Base-by-base conservation (phyloP, 2,797 vertebrate genomes). In the Chelon labrosus region DNA sequence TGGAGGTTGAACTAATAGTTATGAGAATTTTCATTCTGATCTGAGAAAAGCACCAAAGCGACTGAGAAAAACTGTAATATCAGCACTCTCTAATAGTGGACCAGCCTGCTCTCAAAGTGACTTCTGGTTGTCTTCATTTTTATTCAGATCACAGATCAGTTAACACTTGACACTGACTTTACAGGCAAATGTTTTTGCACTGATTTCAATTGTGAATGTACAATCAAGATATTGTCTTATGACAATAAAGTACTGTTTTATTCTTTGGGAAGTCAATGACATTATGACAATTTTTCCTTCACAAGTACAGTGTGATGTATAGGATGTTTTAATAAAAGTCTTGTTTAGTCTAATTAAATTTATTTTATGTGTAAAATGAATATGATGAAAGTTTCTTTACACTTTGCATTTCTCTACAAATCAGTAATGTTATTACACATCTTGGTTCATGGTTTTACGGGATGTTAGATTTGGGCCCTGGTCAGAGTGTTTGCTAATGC, bases 141-240 rank as follows among this genome's bases (percentile, higher is more conserved):
- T 0, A 47, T 56, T 66, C 5, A 8, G 20, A 20, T 64, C 49
- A 79, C 65, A 62, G 51, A 42, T 63, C 46, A 37, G 73, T 70
- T 59, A 5, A 52, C 52, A 78, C 39, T 7, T 56, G 31, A 5
- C 7, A 12, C 17, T 61, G 52, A 78, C 53, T 75, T 75, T 54
- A 85, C 79, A 74, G 27, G 37, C 14, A 49, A 65, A 66, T 51
- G 16, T 65, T 73, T 82, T 86, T 90, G 84, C 88, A 87, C 83
- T 90, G 70, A 75, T 59, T 79, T 77, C 9, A 80, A 12, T 72
- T 59, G 61, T 83, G 64, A 87, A 77, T 82, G 75, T 82, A 75
- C 57, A 85, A 77, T 85, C 27, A 61, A 51, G 2, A 68, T 61
- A n/a, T 77, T 83, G 74, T 89, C 62, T 72, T 53, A 55, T 70